A percentile compares a stretch with the other conserved stretches of the same genome.
Evolutionary conservation across 1,140 invertebrate genomes (phyloP).

Genomic region (Papilio aristodemus): DNA sequence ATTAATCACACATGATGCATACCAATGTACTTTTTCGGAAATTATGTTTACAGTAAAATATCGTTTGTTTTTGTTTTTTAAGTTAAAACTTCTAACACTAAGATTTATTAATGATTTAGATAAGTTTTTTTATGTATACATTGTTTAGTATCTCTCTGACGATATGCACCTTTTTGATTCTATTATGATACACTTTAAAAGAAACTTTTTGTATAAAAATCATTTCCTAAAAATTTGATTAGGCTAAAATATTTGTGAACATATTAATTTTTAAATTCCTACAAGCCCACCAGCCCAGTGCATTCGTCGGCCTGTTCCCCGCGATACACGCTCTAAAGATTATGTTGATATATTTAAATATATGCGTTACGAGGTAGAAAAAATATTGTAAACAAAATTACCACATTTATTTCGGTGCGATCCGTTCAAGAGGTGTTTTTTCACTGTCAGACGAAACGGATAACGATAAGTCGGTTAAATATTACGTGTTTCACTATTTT

Average conservation of each 20-base stretch:
- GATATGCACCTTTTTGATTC: too few relatives aligned
- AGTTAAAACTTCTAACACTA: too few relatives aligned
- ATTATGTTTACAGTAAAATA: not conserved
- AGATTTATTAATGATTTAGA: too few relatives aligned
- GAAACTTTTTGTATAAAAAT: too few relatives aligned
- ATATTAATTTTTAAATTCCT: constrained; percentile 11
- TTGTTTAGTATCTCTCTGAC: too few relatives aligned
- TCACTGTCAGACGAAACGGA: constrained; percentile 45
- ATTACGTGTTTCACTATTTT: constrained; percentile 12
- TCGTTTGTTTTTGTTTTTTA: not conserved
- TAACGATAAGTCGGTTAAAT: constrained; percentile 23
- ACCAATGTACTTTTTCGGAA: not conserved
- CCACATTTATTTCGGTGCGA: constrained; percentile 59
- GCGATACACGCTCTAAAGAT: constrained; percentile 47
- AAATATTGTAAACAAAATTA: constrained; percentile 65
- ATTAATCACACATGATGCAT: not conserved
- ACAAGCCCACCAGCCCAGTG: constrained; percentile 6
- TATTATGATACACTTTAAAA: too few relatives aligned
- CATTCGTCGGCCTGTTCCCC: constrained; percentile 10
- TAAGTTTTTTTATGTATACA: too few relatives aligned
- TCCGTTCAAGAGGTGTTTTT: constrained; percentile 53
- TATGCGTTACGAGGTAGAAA: constrained; percentile 49
- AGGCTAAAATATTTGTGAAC: not conserved
- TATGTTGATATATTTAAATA: constrained; percentile 69
- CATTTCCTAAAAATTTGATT: not conserved